These are phyloP conservation scores for Dipodomys merriami DNA, from an alignment of 2,113 vertebrate species.

Conservation along the genomic window DNA sequence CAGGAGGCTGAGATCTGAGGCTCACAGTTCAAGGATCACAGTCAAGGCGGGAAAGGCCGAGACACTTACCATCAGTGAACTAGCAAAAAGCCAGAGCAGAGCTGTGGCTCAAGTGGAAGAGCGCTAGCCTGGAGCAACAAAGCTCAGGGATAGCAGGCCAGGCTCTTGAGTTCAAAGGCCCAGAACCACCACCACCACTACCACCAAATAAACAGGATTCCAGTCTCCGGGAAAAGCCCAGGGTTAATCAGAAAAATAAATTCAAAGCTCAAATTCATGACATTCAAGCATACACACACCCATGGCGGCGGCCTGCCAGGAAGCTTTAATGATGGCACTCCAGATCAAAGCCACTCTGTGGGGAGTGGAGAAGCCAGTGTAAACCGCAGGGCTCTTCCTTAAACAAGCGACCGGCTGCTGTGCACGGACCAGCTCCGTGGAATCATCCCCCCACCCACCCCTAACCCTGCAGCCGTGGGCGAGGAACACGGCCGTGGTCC, in stretches of 20 bases:
- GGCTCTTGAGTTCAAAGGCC: no score
- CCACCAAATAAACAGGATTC: no score
- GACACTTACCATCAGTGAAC: no score
- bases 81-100: no score
- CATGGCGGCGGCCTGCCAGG: neutral
- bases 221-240: neutral
- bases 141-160: no score
- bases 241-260: neutral
- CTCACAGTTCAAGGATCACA: no score
- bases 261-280: conserved; percentile 55
- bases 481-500: no score
- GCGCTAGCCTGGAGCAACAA: no score
- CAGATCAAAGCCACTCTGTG: conserved; percentile 71
- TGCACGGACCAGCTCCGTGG: neutral
- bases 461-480: neutral
- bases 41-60: no score
- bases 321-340: conserved; percentile 61
- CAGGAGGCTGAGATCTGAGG: no score
- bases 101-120: no score
- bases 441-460: neutral
- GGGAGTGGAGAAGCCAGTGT: conserved; percentile 72
- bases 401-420: conserved; percentile 10
- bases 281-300: conserved; percentile 53
- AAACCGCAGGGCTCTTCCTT: conserved; percentile 51
- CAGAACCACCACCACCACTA: no score